phyloP scores from a whole-genome alignment of 2,797 vertebrate genomes.

The Pelodytes ibericus region DNA sequence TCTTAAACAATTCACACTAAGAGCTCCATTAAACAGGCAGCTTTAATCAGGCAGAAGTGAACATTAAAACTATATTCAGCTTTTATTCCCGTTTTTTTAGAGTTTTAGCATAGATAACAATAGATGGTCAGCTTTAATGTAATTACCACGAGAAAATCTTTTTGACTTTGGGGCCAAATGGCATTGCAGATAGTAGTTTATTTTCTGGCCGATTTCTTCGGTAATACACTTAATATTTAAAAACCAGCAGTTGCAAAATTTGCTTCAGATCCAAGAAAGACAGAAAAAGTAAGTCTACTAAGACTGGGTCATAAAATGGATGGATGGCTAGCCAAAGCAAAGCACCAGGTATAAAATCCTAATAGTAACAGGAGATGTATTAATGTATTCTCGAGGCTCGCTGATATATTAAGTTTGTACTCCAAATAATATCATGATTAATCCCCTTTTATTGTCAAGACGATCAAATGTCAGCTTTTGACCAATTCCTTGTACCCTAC shows the following conservation, averaged over 20 bases:
- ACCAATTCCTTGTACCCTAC: neutral
- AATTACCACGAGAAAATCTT: too few relatives aligned
- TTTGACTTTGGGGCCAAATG: neutral
- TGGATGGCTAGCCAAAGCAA: neutral
- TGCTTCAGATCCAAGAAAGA: neutral
- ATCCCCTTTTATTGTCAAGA: neutral
- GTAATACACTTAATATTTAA: neutral
- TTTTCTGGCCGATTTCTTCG: neutral
- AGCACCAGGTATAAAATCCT: neutral
- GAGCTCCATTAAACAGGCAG: too few relatives aligned
- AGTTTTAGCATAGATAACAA: too few relatives aligned
- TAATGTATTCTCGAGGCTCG: neutral
- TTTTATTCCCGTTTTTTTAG: too few relatives aligned
- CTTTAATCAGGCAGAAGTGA: too few relatives aligned
- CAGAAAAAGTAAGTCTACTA: neutral
- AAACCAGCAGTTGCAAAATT: neutral
- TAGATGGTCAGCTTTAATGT: too few relatives aligned
- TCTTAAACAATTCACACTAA: too few relatives aligned
- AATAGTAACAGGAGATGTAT: neutral
- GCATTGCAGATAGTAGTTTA: neutral
- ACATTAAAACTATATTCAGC: too few relatives aligned
- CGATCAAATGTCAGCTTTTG: neutral
- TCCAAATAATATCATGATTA: neutral
- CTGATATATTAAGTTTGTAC: neutral
- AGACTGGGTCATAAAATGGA: neutral